phyloP scores from a whole-genome alignment of 1,140 invertebrate species.

The Halyomorpha halys region DNA sequence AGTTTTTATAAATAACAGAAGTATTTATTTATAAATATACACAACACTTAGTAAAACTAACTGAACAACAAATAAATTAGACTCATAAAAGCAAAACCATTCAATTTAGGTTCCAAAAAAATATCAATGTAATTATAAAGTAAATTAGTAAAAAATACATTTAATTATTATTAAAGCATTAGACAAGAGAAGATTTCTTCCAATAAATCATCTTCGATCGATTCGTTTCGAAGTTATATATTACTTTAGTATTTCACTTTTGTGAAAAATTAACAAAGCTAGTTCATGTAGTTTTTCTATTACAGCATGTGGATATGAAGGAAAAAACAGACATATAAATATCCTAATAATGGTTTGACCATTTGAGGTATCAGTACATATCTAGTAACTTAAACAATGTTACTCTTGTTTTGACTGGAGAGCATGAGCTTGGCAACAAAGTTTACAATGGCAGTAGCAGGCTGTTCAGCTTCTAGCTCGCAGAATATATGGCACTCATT shows the following conservation, averaged over 20 bases:
- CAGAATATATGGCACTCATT: constrained; percentile 96
- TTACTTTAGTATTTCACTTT: neutral
- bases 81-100: too few relatives aligned
- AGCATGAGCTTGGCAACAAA: constrained; percentile 88
- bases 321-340: constrained; percentile 1
- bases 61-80: too few relatives aligned
- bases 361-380: too few relatives aligned
- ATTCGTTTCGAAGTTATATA: neutral
- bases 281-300: neutral
- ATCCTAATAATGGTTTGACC: neutral
- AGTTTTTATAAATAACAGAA: too few relatives aligned
- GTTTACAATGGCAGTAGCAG: constrained; percentile 88
- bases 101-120: too few relatives aligned
- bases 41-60: too few relatives aligned
- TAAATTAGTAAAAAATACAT: neutral
- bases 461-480: constrained; percentile 88
- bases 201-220: neutral
- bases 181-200: constrained; percentile 3
- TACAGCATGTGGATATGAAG: neutral
- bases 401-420: constrained; percentile 30
- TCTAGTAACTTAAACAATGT: constrained; percentile 11
- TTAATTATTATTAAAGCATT: constrained; percentile 16
- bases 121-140: neutral
- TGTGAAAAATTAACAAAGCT: neutral
- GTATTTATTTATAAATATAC: too few relatives aligned